A percentile compares a stretch with the other conserved stretches of the same genome.
These are phyloP conservation scores for Tenthredo notha DNA, from an alignment of 2,888 invertebrate species.

Conservation along the genomic window DNA sequence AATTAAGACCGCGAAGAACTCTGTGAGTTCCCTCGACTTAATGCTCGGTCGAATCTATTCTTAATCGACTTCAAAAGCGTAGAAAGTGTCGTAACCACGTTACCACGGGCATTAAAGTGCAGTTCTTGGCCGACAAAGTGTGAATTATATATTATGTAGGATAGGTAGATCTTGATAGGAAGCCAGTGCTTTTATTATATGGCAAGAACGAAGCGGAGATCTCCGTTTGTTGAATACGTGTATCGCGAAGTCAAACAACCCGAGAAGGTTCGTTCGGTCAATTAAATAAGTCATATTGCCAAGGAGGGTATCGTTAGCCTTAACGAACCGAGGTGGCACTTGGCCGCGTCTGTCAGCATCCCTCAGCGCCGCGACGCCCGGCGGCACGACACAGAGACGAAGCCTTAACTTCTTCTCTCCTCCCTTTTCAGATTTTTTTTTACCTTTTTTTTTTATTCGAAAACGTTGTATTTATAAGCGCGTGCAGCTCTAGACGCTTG, in stretches of 20 bases:
- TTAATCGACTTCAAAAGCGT: conserved; percentile 47
- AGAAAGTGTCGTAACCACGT: conserved; percentile 43
- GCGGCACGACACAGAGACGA: conserved; percentile 51
- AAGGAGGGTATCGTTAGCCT: conserved; percentile 55
- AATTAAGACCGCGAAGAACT: conserved; percentile 26
- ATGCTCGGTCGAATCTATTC: conserved; percentile 46
- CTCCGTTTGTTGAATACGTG: conserved; percentile 13
- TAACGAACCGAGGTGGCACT: conserved; percentile 57
- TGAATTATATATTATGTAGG: conserved; percentile 38
- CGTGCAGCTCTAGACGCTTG: conserved; percentile 45
- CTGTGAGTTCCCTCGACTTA: not conserved
- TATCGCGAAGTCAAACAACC: conserved; percentile 19
- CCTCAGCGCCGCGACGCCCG: conserved; percentile 53
- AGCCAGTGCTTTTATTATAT: not conserved
- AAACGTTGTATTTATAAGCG: conserved; percentile 48
- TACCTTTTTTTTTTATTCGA: conserved; percentile 5
- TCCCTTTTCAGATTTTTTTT: conserved; percentile 37
- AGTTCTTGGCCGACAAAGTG: conserved; percentile 45
- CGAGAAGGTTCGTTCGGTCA: conserved; percentile 61
- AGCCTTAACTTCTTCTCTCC: conserved; percentile 18
- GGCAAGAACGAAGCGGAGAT: not conserved
- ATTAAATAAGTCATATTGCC: conserved; percentile 70
- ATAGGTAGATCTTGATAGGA: not conserved
- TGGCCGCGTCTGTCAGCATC: conserved; percentile 56
- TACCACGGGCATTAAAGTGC: conserved; percentile 49